Base-by-base conservation (phyloP, 1,140 invertebrate species). In the Chelonus insularis region DNA sequence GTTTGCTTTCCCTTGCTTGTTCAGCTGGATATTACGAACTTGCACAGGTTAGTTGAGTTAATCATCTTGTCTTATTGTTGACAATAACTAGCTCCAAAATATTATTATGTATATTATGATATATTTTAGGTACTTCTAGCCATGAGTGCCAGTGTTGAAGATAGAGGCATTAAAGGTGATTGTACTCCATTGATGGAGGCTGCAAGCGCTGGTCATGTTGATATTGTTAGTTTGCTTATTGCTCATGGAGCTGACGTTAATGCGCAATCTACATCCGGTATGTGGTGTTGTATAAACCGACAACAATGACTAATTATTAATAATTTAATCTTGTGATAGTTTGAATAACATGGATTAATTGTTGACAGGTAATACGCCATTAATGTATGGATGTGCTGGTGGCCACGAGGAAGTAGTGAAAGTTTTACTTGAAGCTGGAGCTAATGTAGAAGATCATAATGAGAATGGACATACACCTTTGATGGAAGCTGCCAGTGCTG, bases 391-490 rank as follows among this genome's bases (percentile, higher is more conserved):
- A 39, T 98, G 96, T 79, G 95, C 95, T 66, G 94, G 94, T 73
- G 97, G 97, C 2, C 95, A 98, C 82, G 91, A 91, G 71, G 91
- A 95, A 64, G 94, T 96, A 63, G 96, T 98, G 6, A 85, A 87
- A 76, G 90, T 92, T 52, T 82, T 99, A 47, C 84, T 99, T 23
- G 91, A 95, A 70, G 87, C 89, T 72, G 93, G 93, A 57, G 96
- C 96, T 59, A 95, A 97, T 80, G 94, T 98, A 7, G 97, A 99
- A 83, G 95, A 97, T 82, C 94, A 98, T 79, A 99, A 98, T 84
- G 96, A 98, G 81, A 98, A 98, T 81, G 96, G 96, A 9, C 97
- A 99, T 83, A 99, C 97, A 43, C 95, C 97, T 18, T 84, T 99
- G 36, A 99, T 99, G 95, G 97, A 99, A 85, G 96, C 97, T 8